phyloP scores from a whole-genome alignment of 1,140 invertebrate species.

The Frieseomelitta varia region DNA sequence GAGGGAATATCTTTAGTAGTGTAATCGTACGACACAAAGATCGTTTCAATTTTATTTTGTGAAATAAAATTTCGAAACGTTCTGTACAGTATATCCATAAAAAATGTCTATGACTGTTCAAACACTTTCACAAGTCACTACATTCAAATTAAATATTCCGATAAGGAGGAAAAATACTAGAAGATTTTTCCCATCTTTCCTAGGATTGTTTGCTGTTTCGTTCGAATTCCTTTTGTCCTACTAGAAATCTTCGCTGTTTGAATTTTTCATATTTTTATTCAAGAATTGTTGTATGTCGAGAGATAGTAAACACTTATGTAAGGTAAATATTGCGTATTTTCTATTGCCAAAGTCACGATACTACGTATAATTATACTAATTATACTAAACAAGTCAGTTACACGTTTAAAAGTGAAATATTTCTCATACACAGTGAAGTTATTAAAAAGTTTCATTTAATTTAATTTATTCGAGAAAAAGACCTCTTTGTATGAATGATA shows the following conservation, averaged over 20 bases:
- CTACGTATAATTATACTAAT: background rate
- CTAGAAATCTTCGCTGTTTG: background rate
- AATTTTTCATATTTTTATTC: background rate
- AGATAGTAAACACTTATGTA: constrained; percentile 24
- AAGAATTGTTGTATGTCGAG: background rate
- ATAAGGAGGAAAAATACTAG: background rate
- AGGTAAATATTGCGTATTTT: constrained; percentile 2
- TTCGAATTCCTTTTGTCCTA: background rate
- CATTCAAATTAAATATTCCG: background rate
- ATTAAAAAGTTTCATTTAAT: too few relatives aligned
- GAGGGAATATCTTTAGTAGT: too few relatives aligned
- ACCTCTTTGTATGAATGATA: too few relatives aligned
- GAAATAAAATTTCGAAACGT: too few relatives aligned
- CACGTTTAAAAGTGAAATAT: too few relatives aligned
- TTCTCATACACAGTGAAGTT: too few relatives aligned
- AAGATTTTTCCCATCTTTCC: background rate
- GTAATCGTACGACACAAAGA: too few relatives aligned
- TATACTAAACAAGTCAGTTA: too few relatives aligned
- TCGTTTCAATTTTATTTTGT: too few relatives aligned
- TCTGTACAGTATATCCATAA: too few relatives aligned
- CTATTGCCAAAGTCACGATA: background rate
- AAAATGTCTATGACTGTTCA: background rate
- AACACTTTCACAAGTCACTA: background rate
- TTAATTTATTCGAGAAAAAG: too few relatives aligned
- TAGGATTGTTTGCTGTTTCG: background rate